These are phyloP conservation scores for Drosophila mayri DNA, from an alignment of 1,140 invertebrate genomes.

Conservation along the genomic window DNA sequence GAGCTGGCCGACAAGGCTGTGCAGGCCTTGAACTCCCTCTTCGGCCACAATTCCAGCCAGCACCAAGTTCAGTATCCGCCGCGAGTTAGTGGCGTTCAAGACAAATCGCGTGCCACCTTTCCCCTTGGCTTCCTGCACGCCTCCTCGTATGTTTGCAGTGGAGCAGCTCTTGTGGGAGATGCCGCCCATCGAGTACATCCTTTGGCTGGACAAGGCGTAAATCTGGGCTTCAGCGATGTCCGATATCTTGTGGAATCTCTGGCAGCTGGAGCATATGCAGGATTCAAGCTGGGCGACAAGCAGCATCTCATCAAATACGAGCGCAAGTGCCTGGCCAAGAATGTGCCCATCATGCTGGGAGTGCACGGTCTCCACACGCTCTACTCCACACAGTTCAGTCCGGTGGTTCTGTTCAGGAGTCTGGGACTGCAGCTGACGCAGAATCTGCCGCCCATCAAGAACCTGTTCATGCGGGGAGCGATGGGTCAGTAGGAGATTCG, in stretches of 20 bases:
- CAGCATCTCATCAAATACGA: constrained; percentile 94
- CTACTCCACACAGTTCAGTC: constrained; percentile 91
- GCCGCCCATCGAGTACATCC: constrained; percentile 98
- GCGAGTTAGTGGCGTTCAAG: constrained; percentile 88
- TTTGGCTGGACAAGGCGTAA: constrained; percentile 98
- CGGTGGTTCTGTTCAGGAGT: constrained; percentile 92
- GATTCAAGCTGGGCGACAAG: constrained; percentile 89
- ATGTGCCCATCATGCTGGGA: constrained; percentile 94
- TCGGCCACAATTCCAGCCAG: constrained; percentile 53
- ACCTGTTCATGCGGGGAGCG: constrained; percentile 81
- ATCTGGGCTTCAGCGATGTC: constrained; percentile 98
- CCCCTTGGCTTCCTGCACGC: constrained; percentile 96
- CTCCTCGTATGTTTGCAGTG: constrained; percentile 91
- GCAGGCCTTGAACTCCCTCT: constrained; percentile 79
- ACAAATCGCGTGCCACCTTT: constrained; percentile 92
- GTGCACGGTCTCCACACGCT: constrained; percentile 95
- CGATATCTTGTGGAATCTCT: constrained; percentile 89
- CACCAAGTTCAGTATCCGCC: constrained; percentile 91
- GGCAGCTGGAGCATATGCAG: constrained; percentile 89
- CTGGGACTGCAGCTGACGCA: constrained; percentile 94
- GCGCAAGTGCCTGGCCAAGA: constrained; percentile 92
- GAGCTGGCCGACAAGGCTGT: constrained; percentile 86
- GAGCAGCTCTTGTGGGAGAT: constrained; percentile 95
- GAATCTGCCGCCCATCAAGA: constrained; percentile 91
- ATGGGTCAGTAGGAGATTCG: constrained; percentile 58